These are phyloP conservation scores for Pristionchus entomophagus DNA, from an alignment of 2,888 invertebrate species.

Conservation along the genomic window DNA sequence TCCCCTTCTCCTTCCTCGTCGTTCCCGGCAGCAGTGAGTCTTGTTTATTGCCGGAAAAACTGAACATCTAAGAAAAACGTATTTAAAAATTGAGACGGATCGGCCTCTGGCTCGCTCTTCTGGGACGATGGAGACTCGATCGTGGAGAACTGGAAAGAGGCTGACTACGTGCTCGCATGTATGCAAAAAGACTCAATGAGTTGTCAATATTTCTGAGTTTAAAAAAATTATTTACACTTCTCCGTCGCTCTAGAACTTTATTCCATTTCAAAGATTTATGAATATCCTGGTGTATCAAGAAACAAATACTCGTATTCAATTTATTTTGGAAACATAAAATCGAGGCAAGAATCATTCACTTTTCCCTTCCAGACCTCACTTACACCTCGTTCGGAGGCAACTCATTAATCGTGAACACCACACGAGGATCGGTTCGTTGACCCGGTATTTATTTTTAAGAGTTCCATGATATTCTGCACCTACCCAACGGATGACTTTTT, in stretches of 20 bases:
- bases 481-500: no score
- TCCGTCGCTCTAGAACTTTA: no score
- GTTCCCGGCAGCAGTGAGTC: neutral
- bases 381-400: neutral
- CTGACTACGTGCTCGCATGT: slow-evolving; percentile 50
- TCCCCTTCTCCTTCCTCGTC: slow-evolving; percentile 34
- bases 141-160: slow-evolving; percentile 12
- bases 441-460: neutral
- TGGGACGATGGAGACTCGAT: slow-evolving; percentile 47
- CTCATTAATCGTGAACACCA: neutral
- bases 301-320: no score
- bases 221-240: no score
- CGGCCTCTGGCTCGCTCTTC: slow-evolving; percentile 40
- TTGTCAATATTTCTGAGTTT: no score
- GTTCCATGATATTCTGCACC: no score
- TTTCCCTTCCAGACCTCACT: neutral
- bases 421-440: neutral
- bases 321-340: no score
- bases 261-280: no score
- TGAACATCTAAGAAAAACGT: neutral
- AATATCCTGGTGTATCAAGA: no score
- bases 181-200: neutral
- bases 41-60: neutral
- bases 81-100: slow-evolving; percentile 38
- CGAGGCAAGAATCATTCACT: no score